Conservation (phyloP, 2,888 invertebrate genomes). For the Brachycybe producta region DNA sequence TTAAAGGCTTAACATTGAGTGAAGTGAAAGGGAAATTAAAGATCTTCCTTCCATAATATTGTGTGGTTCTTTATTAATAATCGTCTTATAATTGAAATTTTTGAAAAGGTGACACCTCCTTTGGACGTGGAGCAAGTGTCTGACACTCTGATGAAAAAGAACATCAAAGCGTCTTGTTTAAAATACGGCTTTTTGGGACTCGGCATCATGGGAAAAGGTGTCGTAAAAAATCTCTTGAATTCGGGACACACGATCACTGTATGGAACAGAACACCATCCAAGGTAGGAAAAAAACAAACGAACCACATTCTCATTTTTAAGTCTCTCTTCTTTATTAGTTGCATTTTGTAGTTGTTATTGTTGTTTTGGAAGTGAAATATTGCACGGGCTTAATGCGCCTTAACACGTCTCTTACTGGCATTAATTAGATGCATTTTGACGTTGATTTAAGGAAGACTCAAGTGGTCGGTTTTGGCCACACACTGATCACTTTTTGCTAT, state of each 20-base stretch:
- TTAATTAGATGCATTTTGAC: too few relatives aligned
- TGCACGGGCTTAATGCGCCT: too few relatives aligned
- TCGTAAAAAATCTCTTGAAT: constrained; percentile 85
- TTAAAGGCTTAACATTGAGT: too few relatives aligned
- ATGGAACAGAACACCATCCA: constrained; percentile 83
- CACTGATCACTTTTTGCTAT: too few relatives aligned
- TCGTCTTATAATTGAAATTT: too few relatives aligned
- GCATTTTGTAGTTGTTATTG: neutral
- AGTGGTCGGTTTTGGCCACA: too few relatives aligned
- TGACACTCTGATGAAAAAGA: constrained; percentile 64
- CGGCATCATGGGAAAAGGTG: constrained; percentile 88
- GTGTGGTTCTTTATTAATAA: too few relatives aligned
- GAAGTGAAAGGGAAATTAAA: too few relatives aligned
- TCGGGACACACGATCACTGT: constrained; percentile 86
- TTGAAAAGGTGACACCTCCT: constrained; percentile 55
- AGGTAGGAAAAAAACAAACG: too few relatives aligned
- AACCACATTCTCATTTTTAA: neutral
- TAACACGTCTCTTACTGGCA: too few relatives aligned
- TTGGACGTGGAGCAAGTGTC: constrained; percentile 63
- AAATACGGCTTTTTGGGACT: constrained; percentile 90
- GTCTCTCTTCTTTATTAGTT: neutral
- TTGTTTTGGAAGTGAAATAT: constrained; percentile 1
- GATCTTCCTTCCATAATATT: too few relatives aligned
- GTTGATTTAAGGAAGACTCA: too few relatives aligned
- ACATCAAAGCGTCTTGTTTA: constrained; percentile 69